These are phyloP conservation scores for Anastrepha ludens DNA, from an alignment of 1,140 invertebrate genomes.

Conservation along the genomic window DNA sequence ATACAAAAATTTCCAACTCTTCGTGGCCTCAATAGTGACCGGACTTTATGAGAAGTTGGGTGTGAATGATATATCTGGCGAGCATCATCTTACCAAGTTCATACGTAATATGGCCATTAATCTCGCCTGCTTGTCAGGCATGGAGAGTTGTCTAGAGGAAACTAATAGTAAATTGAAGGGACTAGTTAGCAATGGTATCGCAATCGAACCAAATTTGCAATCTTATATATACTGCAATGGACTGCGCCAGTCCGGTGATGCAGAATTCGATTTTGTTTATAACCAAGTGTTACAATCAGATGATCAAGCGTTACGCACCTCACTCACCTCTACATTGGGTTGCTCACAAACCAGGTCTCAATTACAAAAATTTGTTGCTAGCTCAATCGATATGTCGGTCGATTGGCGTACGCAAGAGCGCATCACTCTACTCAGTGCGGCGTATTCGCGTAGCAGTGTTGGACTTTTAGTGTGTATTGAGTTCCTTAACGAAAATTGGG, in stretches of 20 bases:
- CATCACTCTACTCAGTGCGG: conserved; percentile 63
- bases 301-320: conserved; percentile 76
- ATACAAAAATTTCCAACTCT: conserved; percentile 64
- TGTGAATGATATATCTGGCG: conserved; percentile 68
- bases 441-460: conserved; percentile 64
- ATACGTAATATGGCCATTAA: conserved; percentile 74
- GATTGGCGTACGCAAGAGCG: conserved; percentile 65
- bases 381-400: conserved; percentile 63
- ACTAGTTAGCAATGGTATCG: conserved; percentile 73
- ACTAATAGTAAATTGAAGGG: conserved; percentile 68
- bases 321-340: conserved; percentile 77
- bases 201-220: conserved; percentile 67
- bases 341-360: conserved; percentile 74
- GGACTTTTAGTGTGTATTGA: conserved; percentile 65
- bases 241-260: conserved; percentile 77
- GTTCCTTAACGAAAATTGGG: conserved; percentile 63
- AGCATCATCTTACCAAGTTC: conserved; percentile 71
- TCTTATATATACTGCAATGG: conserved; percentile 80
- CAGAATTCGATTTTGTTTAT: conserved; percentile 81
- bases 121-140: conserved; percentile 75
- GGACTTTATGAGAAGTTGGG: conserved; percentile 69
- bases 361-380: conserved; percentile 65
- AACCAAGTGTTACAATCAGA: conserved; percentile 77
- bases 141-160: conserved; percentile 74
- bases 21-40: conserved; percentile 67